These are phyloP conservation scores for Strigops habroptila DNA, from an alignment of 2,113 vertebrate genomes.

Conservation along the genomic window DNA sequence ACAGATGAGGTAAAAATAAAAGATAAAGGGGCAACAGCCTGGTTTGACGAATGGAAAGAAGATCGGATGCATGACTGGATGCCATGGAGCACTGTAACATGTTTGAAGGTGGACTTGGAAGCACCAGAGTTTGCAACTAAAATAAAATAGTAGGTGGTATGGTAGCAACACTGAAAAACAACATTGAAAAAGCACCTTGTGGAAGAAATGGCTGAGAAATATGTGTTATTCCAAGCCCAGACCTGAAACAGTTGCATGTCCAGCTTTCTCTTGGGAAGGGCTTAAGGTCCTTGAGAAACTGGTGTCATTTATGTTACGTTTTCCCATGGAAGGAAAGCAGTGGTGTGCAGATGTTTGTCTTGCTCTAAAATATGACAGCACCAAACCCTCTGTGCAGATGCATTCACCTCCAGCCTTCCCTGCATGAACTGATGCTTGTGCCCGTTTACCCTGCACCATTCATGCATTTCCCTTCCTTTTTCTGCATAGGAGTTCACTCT, in stretches of 20 bases:
- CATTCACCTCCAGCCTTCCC: neutral
- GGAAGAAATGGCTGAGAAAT: neutral
- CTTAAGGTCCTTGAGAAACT: neutral
- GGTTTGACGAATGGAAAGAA: slow-evolving; percentile 20
- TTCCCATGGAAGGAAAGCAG: neutral
- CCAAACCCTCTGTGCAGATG: neutral
- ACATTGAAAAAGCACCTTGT: neutral
- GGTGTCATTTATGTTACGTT: neutral
- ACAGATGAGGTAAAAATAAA: slow-evolving; percentile 53
- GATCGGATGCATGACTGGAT: neutral
- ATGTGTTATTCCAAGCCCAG: fast-evolving
- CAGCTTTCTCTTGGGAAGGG: neutral
- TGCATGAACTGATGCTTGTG: neutral
- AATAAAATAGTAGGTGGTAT: slow-evolving; percentile 22
- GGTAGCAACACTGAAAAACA: neutral
- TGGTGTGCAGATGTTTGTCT: neutral
- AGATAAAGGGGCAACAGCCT: slow-evolving; percentile 19
- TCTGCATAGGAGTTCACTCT: neutral
- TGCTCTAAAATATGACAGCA: neutral
- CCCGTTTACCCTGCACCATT: neutral
- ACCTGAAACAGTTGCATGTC: neutral
- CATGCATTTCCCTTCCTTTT: neutral
- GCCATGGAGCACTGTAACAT: neutral
- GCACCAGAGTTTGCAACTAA: neutral
- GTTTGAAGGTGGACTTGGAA: neutral